Percentiles rank a stretch among this genome's conserved stretches.
Evolutionary conservation across 2,113 vertebrate species (phyloP).

Genomic region (Otus sunia): DNA sequence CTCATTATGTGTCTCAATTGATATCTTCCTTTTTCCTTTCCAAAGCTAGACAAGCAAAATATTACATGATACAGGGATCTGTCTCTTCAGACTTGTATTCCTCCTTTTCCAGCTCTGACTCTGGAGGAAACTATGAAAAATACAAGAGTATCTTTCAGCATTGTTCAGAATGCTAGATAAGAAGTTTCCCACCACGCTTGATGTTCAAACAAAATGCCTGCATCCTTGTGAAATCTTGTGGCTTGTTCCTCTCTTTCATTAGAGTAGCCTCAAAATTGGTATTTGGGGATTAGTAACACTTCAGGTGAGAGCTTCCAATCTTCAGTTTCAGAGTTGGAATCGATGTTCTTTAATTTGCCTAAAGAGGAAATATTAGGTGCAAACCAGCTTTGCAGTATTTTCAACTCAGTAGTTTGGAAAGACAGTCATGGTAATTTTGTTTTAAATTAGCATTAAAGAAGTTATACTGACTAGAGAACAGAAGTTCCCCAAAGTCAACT

Average conservation of each 20-base stretch:
- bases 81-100: background rate
- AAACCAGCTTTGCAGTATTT: background rate
- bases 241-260: background rate
- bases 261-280: background rate
- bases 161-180: background rate
- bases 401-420: background rate
- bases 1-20: background rate
- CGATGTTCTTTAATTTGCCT: background rate
- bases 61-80: background rate
- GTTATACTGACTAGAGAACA: fast-evolving
- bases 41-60: background rate
- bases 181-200: background rate
- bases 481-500: background rate
- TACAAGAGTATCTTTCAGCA: background rate
- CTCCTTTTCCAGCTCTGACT: background rate
- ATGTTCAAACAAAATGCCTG: background rate
- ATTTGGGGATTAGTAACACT: background rate
- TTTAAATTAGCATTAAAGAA: background rate
- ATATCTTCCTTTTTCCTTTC: background rate
- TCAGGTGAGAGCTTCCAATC: background rate
- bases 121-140: background rate
- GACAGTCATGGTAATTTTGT: background rate
- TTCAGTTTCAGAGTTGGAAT: background rate
- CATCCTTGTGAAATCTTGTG: background rate
- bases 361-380: background rate